Evolutionary conservation across 2,888 invertebrate genomes (phyloP), one percentile per base, ranked within the genome.

Genomic region (Drosophila prolongata): DNA sequence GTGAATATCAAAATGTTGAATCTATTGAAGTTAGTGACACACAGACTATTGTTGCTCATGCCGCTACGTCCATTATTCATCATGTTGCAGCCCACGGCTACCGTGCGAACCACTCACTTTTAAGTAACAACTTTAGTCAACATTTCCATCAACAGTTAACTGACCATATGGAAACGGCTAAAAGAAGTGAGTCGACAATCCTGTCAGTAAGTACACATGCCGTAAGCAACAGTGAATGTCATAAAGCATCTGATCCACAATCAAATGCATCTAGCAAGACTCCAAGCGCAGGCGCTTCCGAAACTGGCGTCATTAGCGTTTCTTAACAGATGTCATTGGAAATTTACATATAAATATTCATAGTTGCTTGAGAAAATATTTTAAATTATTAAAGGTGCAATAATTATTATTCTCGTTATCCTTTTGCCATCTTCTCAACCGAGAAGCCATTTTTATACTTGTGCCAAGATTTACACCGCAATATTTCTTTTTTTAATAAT

Each of bases 301-400:
- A 92, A 76, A 90, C 89, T 60, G 91, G 91, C 73, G 92, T 91
- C 52, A 92, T 91, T 40, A 92, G 90, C 76, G 92, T 92, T 68
- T 92, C 92, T 85, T 92, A 92, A 90, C 91, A 79, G 59, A 38
- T 49, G 14, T 1, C 27, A 10, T 1, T 30, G 10, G 14, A 30
- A 30, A 14, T 27, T 11, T 40, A 47, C 16, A 37, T 27, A 30
- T 30, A 30, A 30, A 30, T 47, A 14, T 47, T 30, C 1, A 30
- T 47, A 43, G 13, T 19, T 44, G 34, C 16, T 14, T 30, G 47
- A 47, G 30, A 34, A 47, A 27, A 34, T 47, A 34, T 34, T 47
- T 16, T 10, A 14, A 34, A 34, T 47, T 16, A 47, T 14, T 14
- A 47, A 11, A 57, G 14, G 62, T 56, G 62, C 68, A 77, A 69